These are phyloP conservation scores for Sussaba pulchella DNA, from an alignment of 2,888 invertebrate genomes.

Conservation along the genomic window DNA sequence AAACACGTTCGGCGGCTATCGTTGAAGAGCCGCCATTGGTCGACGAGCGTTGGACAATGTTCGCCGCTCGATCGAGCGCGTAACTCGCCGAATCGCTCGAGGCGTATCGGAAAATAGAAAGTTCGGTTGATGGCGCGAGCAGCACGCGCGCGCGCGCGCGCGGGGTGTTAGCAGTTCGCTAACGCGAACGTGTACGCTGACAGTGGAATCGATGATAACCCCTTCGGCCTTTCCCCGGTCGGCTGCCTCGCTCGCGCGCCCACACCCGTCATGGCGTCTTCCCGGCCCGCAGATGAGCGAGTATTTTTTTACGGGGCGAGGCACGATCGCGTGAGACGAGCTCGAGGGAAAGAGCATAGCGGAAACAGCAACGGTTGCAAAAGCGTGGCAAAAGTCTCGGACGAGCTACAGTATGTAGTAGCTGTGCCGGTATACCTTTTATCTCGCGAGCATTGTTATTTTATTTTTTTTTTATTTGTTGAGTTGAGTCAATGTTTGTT, in stretches of 20 bases:
- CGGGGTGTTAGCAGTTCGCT: background rate
- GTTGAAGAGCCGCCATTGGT: background rate
- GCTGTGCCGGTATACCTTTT: too few species aligned
- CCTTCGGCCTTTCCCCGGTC: too few species aligned
- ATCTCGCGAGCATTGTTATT: slow-evolving; percentile 22
- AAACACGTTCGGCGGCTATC: background rate
- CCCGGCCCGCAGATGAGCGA: slow-evolving; percentile 37
- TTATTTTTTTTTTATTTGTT: background rate
- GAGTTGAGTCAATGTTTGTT: background rate
- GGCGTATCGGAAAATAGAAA: slow-evolving; percentile 61
- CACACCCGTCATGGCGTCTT: background rate
- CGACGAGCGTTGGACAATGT: slow-evolving; percentile 29
- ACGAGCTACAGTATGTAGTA: too few species aligned
- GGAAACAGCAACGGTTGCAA: slow-evolving; percentile 4
- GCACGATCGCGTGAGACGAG: slow-evolving; percentile 42
- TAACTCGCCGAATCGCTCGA: slow-evolving; percentile 43
- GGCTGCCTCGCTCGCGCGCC: too few species aligned
- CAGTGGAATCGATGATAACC: slow-evolving; percentile 53
- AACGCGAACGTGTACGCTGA: slow-evolving; percentile 4
- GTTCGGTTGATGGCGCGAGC: slow-evolving; percentile 41
- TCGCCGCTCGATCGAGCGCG: slow-evolving; percentile 51
- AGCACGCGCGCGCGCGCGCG: slow-evolving; percentile 14
- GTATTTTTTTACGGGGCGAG: slow-evolving; percentile 34
- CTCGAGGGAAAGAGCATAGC: slow-evolving; percentile 12
- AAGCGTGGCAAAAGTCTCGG: background rate